Evolutionary conservation across 2,888 invertebrate genomes (phyloP), one percentile per base, ranked within the genome.

Genomic region (Lingula anatina): DNA sequence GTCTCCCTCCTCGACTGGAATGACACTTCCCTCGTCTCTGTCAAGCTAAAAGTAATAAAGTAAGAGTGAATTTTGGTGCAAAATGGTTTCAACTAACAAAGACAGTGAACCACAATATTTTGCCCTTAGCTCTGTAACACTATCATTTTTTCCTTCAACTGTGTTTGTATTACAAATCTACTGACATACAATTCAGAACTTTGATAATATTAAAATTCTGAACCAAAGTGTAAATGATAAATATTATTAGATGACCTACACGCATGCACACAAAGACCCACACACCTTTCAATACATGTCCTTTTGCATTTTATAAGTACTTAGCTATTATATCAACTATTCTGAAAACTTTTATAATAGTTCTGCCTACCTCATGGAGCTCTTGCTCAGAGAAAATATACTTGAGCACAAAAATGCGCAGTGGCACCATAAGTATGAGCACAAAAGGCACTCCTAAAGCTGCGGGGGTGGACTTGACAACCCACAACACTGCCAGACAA

Each of bases 361-460:
- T n/a, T n/a, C n/a, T n/a, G n/a, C 83, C 83, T 82, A 92, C 91
- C 76, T 91, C 90, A 72, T 87, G 80, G 37, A 95, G 81, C 76
- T 95, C 93, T 50, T 85, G 82, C 21, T 86, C 83, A 5, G 87
- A 87, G 78, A 93, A 95, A 49, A 89, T 72, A 55, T 82, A 82
- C 12, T 78, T 82, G 66, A 94, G 80, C 50, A 86, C 82, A 35
- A 70, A 71, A 61, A 87, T 83, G 54, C 95, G 81, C 51, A 95
- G 80, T 12, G 95, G 94, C 65, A 95, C 87, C 86, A 94, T 88
- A 57, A 94, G 78, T 43, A 72, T 65, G 44, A 97, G 83, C 77
- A 95, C 90, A 81, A 97, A 94, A 2, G 96, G 96, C 75, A 96
- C 88, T 18, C 90, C 89, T 51, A 96, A 82, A 1, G 95, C 92